Evolutionary conservation across 64 coral and sea anemone species (phyloP).

Genomic region (Montipora cactus): DNA sequence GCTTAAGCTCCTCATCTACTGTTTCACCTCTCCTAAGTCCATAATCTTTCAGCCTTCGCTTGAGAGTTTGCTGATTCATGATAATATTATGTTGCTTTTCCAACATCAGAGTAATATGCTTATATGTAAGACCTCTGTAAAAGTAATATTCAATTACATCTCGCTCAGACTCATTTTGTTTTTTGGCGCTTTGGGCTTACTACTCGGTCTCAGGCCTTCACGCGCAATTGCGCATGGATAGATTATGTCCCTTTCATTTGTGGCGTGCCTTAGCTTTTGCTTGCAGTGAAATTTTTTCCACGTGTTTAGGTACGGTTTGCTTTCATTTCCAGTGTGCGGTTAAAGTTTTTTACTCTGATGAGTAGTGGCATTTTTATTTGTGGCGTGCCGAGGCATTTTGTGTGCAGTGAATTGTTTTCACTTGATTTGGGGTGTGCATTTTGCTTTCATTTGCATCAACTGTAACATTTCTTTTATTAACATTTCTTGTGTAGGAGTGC

Average conservation of each 20-base stretch:
- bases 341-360: neutral
- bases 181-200: neutral
- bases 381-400: neutral
- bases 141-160: slow-evolving; percentile 15
- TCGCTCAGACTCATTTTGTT: slow-evolving; percentile 4
- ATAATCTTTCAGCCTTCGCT: too few species aligned
- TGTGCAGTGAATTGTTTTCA: neutral
- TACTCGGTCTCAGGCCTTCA: slow-evolving; percentile 41
- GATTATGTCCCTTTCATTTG: neutral
- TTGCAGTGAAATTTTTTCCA: slow-evolving; percentile 9
- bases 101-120: neutral
- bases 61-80: too few species aligned
- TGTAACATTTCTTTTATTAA: neutral
- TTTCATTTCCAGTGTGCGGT: slow-evolving; percentile 6
- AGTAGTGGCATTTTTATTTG: neutral
- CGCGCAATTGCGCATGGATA: slow-evolving; percentile 22
- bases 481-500: slow-evolving; percentile 1
- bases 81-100: neutral
- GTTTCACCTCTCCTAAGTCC: too few species aligned
- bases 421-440: neutral
- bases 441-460: neutral
- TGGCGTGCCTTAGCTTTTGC: slow-evolving; percentile 4
- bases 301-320: neutral
- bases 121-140: neutral
- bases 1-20: too few species aligned